phyloP scores from a whole-genome alignment of 2,113 vertebrate genomes.

The Chlamydotis undulata region DNA sequence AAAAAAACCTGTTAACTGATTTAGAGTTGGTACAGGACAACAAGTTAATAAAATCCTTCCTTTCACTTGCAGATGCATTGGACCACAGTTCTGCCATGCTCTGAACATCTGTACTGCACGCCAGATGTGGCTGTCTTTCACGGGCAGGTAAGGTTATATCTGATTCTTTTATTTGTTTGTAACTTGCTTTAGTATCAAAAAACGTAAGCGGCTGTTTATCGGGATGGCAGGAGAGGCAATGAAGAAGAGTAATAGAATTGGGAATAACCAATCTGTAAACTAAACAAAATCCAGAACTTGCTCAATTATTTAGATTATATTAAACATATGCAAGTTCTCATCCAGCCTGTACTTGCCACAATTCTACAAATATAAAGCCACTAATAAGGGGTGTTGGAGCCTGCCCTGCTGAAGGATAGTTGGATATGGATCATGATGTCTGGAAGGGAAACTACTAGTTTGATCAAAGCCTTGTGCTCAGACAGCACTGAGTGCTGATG shows the following conservation, averaged over 20 bases:
- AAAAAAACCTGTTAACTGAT: background rate
- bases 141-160: background rate
- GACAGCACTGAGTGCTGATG: slow-evolving; percentile 31
- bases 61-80: background rate
- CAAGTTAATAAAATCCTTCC: background rate
- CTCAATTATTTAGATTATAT: slow-evolving; percentile 29
- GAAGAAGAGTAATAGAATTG: background rate
- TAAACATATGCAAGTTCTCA: slow-evolving; percentile 30
- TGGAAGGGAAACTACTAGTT: slow-evolving; percentile 59
- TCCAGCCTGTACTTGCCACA: slow-evolving; percentile 54
- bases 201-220: background rate
- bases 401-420: slow-evolving; percentile 59
- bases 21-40: background rate
- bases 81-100: background rate
- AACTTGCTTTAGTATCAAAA: background rate
- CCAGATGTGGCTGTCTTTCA: background rate
- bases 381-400: slow-evolving; percentile 50
- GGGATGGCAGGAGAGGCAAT: background rate
- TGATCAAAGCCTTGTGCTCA: slow-evolving; percentile 54
- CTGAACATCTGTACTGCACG: background rate
- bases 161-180: background rate
- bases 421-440: slow-evolving; percentile 50
- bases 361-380: slow-evolving; percentile 47
- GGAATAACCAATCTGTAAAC: background rate
- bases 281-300: background rate